phyloP scores from a whole-genome alignment of 2,113 vertebrate species.

The Gulo gulo region DNA sequence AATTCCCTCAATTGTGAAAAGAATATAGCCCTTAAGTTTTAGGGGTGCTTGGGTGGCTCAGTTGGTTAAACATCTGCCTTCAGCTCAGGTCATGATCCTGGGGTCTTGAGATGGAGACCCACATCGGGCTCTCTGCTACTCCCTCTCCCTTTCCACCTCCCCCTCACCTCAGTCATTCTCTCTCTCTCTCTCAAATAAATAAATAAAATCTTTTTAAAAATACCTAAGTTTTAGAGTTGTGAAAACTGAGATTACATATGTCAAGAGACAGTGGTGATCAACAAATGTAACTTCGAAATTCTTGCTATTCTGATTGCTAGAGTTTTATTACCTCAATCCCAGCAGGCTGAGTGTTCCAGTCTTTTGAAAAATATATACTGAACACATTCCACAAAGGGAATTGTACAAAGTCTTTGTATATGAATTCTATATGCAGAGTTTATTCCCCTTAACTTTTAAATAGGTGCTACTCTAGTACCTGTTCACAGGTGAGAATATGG shows the following conservation, averaged over 20 bases:
- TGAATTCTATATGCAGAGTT: neutral
- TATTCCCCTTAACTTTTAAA: neutral
- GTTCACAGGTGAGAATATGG: neutral
- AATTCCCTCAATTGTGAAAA: neutral
- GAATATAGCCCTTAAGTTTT: neutral
- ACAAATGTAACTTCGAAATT: neutral
- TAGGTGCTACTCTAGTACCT: neutral
- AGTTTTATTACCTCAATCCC: neutral
- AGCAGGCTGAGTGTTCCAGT: neutral
- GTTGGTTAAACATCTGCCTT: neutral
- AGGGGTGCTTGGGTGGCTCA: neutral
- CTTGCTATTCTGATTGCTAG: neutral
- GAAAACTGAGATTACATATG: neutral
- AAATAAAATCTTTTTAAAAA: neutral
- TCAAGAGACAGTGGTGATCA: neutral
- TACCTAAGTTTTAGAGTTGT: neutral
- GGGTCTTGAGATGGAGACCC: neutral
- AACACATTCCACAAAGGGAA: neutral
- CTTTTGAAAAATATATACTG: neutral
- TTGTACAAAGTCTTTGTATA: neutral
- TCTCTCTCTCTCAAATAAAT: neutral
- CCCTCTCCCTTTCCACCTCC: neutral
- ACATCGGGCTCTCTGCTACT: neutral
- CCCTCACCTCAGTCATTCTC: neutral
- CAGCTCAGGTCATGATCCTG: neutral